Evolutionary conservation across 1,140 invertebrate genomes (phyloP).

Genomic region (Drosophila punjabiensis): DNA sequence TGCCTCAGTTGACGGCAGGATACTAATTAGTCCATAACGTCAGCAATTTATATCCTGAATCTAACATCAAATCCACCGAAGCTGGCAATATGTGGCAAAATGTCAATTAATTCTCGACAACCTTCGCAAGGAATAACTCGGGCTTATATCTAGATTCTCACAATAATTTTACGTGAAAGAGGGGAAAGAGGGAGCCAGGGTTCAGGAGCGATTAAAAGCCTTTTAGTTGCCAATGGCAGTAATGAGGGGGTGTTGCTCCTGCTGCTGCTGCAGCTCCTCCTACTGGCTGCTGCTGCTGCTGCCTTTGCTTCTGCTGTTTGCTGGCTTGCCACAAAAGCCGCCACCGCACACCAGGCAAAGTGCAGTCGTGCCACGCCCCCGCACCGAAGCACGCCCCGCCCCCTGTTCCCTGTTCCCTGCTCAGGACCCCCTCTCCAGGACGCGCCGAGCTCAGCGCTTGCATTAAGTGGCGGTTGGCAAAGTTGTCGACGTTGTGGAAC

Average conservation of each 20-base stretch:
- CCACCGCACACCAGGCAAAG: slow-evolving; percentile 70
- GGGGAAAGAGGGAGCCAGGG: background rate
- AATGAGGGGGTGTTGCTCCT: slow-evolving; percentile 41
- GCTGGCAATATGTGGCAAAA: slow-evolving; percentile 40
- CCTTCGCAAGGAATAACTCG: slow-evolving; percentile 2
- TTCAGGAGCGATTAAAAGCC: slow-evolving; percentile 74
- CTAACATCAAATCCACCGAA: slow-evolving; percentile 15
- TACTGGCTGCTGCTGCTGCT: background rate
- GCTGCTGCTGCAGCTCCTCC: background rate
- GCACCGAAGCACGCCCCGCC: background rate
- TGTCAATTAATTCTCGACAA: slow-evolving; percentile 42
- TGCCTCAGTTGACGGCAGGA: slow-evolving; percentile 1
- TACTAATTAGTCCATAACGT: slow-evolving; percentile 26
- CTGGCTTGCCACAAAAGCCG: slow-evolving; percentile 74
- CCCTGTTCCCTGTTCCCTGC: background rate
- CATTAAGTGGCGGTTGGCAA: slow-evolving; percentile 80
- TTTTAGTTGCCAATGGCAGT: slow-evolving; percentile 61
- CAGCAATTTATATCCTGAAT: slow-evolving; percentile 23
- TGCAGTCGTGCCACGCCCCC: slow-evolving; percentile 49
- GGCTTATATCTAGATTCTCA: slow-evolving; percentile 46
- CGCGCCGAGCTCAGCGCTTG: slow-evolving; percentile 49
- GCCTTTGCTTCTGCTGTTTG: slow-evolving; percentile 55
- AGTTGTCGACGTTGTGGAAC: slow-evolving; percentile 78
- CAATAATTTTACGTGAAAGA: slow-evolving; percentile 59
- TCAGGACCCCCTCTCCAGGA: background rate